Conservation (phyloP, 2,113 vertebrate species). For the Guaruba guarouba region DNA sequence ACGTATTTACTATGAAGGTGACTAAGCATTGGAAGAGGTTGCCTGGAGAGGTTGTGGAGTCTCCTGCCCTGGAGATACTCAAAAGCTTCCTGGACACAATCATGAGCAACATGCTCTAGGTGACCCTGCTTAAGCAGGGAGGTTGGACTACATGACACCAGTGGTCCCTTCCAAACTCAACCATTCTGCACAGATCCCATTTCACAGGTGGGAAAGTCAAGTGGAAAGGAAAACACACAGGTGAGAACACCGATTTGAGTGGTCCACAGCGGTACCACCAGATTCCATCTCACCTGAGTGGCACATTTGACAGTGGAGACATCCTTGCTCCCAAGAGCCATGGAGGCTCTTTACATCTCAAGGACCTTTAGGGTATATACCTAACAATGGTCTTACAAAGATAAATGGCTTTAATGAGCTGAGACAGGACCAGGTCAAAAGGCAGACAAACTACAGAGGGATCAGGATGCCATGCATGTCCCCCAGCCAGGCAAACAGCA, state of each 20-base stretch:
- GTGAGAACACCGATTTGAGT: background rate
- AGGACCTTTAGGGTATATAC: background rate
- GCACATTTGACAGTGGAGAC: background rate
- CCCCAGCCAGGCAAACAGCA: background rate
- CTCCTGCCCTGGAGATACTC: background rate
- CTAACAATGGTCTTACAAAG: background rate
- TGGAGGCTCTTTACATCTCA: background rate
- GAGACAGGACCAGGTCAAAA: background rate
- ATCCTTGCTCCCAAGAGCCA: background rate
- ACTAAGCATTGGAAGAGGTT: background rate
- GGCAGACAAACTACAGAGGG: background rate
- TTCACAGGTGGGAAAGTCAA: background rate
- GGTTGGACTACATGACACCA: background rate
- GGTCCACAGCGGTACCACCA: background rate
- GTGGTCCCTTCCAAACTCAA: background rate
- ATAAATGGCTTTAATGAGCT: background rate
- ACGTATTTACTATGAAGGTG: background rate
- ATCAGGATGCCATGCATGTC: fast-evolving
- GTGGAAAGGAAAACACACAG: background rate
- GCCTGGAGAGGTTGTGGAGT: background rate
- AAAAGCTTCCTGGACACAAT: background rate
- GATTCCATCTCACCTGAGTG: background rate
- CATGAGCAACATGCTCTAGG: background rate
- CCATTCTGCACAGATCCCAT: background rate
- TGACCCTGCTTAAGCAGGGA: background rate